Base-by-base conservation (phyloP, 2,113 vertebrate genomes). In the Tachycineta bicolor region DNA sequence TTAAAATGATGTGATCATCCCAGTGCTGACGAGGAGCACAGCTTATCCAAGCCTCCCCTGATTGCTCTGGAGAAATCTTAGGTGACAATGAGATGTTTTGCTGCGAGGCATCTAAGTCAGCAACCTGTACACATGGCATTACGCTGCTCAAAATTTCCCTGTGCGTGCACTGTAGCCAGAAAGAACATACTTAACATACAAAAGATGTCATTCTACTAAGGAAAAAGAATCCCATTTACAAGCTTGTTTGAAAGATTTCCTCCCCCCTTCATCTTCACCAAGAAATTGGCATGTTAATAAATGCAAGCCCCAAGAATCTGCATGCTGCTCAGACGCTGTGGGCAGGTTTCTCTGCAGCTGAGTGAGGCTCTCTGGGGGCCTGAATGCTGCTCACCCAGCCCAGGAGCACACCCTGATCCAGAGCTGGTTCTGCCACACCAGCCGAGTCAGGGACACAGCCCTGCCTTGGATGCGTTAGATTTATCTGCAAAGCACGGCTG, bases 1-100 rank as follows among this genome's bases (percentile, higher is more conserved):
- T 29, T 25, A 11, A 14, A 37, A 64, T 23, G 15, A 47, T 18
- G 1, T 5, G 43, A 16, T 47, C 12, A 1, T 56, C 41, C n/a
- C 69, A 39, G 22, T 0, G 2, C 3, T 37, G 39, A 22, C 0
- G 0, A 11, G 47, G 22, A 83, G 20, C n/a, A 16, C 26, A 31
- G 15, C 33, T 65, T 9, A 28, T 58, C 37, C 55, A 60, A 19
- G 24, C 19, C 31, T 43, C 46, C 83, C 65, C 33, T 56, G n/a
- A 18, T 3, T 10, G 33, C 33, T 52, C 65, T 52, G n/a, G 25
- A 82, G 56, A 56, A 56, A 33, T 50, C 29, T 26, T 26, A 7
- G 17, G 50, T 49, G 46, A 11, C 74, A 68, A 64, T 2, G 15
- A 44, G 33, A 13, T 7, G 17, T 55, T 50, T 49, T 74, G 12